A percentile compares a stretch with the other conserved stretches of the same genome.
phyloP scores from a whole-genome alignment of 1,140 invertebrate species.

The Drosophila nigrodunni region DNA sequence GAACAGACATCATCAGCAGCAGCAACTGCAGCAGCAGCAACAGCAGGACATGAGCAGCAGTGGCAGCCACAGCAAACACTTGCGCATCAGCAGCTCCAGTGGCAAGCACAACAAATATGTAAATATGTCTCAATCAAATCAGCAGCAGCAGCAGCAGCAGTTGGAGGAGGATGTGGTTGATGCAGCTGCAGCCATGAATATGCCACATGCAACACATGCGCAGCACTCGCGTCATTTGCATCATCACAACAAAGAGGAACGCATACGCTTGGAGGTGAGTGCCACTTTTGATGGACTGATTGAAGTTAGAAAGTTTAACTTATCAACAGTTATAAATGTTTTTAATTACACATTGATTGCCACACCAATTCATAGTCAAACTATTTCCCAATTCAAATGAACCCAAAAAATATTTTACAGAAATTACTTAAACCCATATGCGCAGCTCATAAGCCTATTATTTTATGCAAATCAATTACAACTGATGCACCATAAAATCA shows the following conservation, averaged over 20 bases:
- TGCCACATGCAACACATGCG: conserved; percentile 51
- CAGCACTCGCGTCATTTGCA: conserved; percentile 70
- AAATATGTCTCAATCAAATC: conserved; percentile 59
- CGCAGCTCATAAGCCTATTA: conserved; percentile 12
- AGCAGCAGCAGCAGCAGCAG: conserved; percentile 15
- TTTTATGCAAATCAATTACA: conserved; percentile 16
- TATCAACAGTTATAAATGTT: no score
- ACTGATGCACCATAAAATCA: conserved; percentile 13
- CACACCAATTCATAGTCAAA: not conserved
- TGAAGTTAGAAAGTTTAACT: not conserved
- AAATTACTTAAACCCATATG: not conserved
- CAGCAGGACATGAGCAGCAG: conserved; percentile 57
- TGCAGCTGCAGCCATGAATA: conserved; percentile 41
- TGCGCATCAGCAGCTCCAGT: conserved; percentile 69
- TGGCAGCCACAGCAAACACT: conserved; percentile 68
- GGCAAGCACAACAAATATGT: conserved; percentile 71
- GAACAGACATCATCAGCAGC: conserved; percentile 34
- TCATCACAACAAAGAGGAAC: conserved; percentile 74
- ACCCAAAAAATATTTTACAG: no score
- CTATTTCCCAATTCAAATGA: not conserved
- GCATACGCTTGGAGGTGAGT: conserved; percentile 82
- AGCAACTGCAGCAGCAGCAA: conserved; percentile 52
- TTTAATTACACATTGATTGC: not conserved
- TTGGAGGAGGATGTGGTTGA: conserved; percentile 1
- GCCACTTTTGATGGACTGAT: conserved; percentile 2